A percentile compares a stretch with the other conserved stretches of the same genome.
These are phyloP conservation scores for Dysdera silvatica DNA, from an alignment of 1,140 invertebrate genomes.

Conservation along the genomic window DNA sequence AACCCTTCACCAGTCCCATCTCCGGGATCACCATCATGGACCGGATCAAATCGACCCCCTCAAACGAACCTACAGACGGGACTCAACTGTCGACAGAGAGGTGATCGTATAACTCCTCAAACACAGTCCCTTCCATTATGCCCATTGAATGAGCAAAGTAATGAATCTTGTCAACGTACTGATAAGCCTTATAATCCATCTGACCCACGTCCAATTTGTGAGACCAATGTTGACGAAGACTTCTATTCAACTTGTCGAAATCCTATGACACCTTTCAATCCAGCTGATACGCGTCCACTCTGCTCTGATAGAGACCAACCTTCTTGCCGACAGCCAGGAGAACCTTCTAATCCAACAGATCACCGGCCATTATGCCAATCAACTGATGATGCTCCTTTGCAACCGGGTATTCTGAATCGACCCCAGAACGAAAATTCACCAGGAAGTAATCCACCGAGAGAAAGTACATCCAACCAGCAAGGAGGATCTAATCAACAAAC, in stretches of 20 bases:
- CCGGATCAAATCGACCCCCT: neutral
- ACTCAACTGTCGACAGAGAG: slow-evolving; percentile 3
- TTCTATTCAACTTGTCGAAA: neutral
- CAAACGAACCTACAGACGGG: slow-evolving; percentile 12
- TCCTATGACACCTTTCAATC: slow-evolving; percentile 6
- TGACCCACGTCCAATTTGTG: slow-evolving; percentile 16
- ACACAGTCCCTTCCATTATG: slow-evolving; percentile 18
- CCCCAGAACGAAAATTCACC: too few relatives aligned
- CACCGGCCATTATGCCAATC: slow-evolving; percentile 8
- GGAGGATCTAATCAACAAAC: too few relatives aligned
- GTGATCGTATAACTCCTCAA: slow-evolving; percentile 1
- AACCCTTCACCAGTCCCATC: too few relatives aligned
- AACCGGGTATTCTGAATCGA: neutral
- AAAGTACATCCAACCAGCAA: too few relatives aligned
- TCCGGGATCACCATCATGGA: neutral
- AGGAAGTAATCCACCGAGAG: too few relatives aligned
- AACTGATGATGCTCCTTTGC: neutral
- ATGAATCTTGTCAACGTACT: slow-evolving; percentile 7
- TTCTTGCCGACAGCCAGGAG: slow-evolving; percentile 10
- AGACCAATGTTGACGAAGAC: neutral
- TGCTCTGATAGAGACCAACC: neutral
- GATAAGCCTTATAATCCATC: slow-evolving; percentile 10
- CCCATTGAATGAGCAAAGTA: neutral
- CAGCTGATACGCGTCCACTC: slow-evolving; percentile 13
- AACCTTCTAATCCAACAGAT: slow-evolving; percentile 16